These are phyloP conservation scores for Folsomia manolachei DNA, from an alignment of 2,888 invertebrate genomes.

Conservation along the genomic window DNA sequence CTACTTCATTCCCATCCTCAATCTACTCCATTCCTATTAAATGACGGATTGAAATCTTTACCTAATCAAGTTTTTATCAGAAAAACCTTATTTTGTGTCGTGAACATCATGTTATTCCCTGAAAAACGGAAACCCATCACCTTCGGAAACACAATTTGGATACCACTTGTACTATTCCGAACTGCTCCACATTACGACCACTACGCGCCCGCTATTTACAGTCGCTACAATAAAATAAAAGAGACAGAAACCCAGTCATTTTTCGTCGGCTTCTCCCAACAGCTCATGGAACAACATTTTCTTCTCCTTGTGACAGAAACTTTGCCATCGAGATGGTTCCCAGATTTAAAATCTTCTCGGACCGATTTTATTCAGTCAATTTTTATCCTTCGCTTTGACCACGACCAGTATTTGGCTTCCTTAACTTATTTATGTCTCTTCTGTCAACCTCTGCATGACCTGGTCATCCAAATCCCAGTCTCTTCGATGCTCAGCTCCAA, in stretches of 20 bases:
- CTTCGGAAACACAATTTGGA: not conserved
- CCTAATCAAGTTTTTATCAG: not conserved
- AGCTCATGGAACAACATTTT: not conserved
- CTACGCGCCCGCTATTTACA: no score
- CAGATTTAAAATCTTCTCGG: not conserved
- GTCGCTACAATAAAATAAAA: no score
- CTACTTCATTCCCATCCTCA: not conserved
- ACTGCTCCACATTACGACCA: not conserved
- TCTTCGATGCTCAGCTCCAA: not conserved
- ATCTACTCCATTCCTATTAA: not conserved
- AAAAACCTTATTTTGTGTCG: not conserved
- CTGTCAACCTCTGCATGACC: not conserved
- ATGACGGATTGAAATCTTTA: not conserved
- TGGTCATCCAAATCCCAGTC: not conserved
- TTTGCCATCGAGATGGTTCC: not conserved
- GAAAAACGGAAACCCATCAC: not conserved
- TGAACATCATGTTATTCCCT: not conserved
- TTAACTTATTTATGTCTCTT: not conserved
- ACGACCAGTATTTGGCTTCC: not conserved
- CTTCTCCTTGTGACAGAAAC: not conserved
- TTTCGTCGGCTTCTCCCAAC: not conserved
- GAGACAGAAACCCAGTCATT: not conserved
- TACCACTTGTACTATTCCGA: not conserved
- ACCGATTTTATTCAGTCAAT: not conserved
- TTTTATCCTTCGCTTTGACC: not conserved